Evolutionary conservation across 2,888 invertebrate genomes (phyloP).

Genomic region (Caradrina kadenii): DNA sequence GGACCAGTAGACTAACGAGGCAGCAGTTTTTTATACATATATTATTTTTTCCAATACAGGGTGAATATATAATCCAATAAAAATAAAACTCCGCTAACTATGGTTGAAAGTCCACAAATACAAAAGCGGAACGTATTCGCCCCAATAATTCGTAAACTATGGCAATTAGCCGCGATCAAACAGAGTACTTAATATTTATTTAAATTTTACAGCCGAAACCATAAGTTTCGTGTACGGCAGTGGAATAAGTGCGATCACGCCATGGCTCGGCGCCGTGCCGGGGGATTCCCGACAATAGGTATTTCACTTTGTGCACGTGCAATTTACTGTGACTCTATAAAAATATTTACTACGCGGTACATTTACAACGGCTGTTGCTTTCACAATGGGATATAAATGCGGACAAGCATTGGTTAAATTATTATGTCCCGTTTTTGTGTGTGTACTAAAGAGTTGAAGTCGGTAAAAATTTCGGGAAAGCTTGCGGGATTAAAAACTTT

Average conservation of each 20-base stretch:
- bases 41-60: background rate
- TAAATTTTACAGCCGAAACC: constrained; percentile 78
- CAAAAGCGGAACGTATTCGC: constrained; percentile 45
- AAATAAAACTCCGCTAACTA: background rate
- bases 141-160: constrained; percentile 64
- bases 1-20: too few species aligned
- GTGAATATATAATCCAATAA: too few species aligned
- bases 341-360: constrained; percentile 57
- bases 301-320: constrained; percentile 75
- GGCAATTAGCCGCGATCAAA: constrained; percentile 72
- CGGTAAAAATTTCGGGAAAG: background rate
- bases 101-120: constrained; percentile 15
- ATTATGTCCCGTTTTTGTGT: constrained; percentile 5
- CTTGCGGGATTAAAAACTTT: background rate
- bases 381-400: constrained; percentile 60
- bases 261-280: constrained; percentile 67
- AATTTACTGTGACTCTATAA: constrained; percentile 73
- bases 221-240: constrained; percentile 77
- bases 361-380: constrained; percentile 55
- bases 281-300: constrained; percentile 75
- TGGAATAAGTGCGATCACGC: constrained; percentile 79
- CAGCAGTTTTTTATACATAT: background rate
- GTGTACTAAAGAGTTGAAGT: constrained; percentile 2
- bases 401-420: constrained; percentile 55
- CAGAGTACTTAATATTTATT: constrained; percentile 73